A percentile compares a stretch with the other conserved stretches of the same genome.
These are phyloP conservation scores for Cirrhinus mrigala DNA, from an alignment of 2,797 vertebrate genomes.

Conservation along the genomic window DNA sequence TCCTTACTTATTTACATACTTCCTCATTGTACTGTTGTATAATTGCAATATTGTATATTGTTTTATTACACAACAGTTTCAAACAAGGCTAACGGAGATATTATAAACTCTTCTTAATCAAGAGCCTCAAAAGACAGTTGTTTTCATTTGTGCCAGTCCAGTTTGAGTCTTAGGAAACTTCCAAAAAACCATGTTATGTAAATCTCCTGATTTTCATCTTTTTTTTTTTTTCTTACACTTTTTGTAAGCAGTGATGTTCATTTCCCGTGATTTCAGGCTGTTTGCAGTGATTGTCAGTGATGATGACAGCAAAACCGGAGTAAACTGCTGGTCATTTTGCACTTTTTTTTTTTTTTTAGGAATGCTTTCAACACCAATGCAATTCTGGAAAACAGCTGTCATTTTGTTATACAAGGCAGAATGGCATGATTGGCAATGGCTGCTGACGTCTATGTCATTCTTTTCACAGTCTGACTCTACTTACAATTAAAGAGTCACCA, in stretches of 20 bases:
- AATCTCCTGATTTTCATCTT: neutral
- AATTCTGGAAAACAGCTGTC: constrained; percentile 49
- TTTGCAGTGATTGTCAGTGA: neutral
- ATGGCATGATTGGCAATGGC: constrained; percentile 48
- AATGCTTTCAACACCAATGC: neutral
- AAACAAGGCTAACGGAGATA: too few species aligned
- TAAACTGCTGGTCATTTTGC: constrained; percentile 20
- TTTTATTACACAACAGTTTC: too few species aligned
- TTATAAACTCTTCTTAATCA: too few species aligned
- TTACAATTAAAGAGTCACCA: too few species aligned
- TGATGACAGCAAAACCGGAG: neutral
- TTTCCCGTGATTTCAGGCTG: constrained; percentile 12
- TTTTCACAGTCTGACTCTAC: too few species aligned
- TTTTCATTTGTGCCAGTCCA: neutral
- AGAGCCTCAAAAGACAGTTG: neutral
- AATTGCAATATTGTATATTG: too few species aligned
- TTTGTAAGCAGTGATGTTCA: constrained; percentile 11
- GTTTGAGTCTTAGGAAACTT: neutral
- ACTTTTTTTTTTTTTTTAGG: constrained; percentile 43
- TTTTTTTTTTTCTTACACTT: constrained; percentile 7
- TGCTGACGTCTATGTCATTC: constrained; percentile 51
- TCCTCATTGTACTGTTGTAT: too few species aligned
- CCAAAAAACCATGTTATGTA: neutral
- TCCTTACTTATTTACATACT: too few species aligned
- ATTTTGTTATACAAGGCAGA: constrained; percentile 48